These are phyloP conservation scores for Gnathonemus echidnorhynchus DNA, from an alignment of 2,113 vertebrate genomes.

Conservation along the genomic window DNA sequence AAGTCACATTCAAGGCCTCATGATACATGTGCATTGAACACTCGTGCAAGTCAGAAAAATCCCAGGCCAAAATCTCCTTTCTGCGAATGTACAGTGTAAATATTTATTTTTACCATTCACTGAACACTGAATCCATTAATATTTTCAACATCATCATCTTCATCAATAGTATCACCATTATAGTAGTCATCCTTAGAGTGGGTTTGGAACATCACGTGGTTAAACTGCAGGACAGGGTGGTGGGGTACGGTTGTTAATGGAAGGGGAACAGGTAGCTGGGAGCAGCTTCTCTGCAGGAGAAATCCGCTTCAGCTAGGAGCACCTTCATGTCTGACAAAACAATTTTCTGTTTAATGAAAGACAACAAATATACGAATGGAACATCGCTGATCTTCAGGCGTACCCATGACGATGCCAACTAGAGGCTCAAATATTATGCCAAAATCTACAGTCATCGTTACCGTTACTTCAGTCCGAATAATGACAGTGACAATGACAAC, in stretches of 20 bases:
- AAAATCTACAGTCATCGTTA: neutral
- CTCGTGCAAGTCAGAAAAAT: neutral
- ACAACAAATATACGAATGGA: neutral
- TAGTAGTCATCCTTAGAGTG: neutral
- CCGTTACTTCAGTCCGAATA: neutral
- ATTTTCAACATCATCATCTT: neutral
- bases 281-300: neutral
- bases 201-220: neutral
- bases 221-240: neutral
- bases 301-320: neutral
- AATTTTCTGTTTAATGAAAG: neutral
- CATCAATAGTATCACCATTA: neutral
- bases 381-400: neutral
- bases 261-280: neutral
- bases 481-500: neutral
- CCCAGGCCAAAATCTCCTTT: neutral
- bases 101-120: constrained; percentile 22
- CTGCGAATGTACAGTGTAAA: constrained; percentile 22
- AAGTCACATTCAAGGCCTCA: neutral
- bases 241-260: neutral
- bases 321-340: neutral
- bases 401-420: neutral
- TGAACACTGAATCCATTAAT: constrained; percentile 21
- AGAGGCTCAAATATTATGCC: neutral
- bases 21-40: neutral